Conservation (phyloP, 2,113 vertebrate species). For the Colius striatus region DNA sequence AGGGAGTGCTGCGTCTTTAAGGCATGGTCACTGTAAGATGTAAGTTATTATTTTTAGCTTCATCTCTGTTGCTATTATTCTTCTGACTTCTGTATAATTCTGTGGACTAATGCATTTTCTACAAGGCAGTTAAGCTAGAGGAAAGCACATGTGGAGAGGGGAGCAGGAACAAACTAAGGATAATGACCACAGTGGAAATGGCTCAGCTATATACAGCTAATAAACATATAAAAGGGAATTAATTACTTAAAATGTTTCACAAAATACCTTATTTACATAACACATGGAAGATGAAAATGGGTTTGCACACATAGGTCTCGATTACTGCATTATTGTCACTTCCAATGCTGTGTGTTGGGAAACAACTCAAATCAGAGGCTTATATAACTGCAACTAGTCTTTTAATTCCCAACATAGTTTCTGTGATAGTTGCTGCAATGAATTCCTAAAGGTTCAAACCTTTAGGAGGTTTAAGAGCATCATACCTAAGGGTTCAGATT, state of each 20-base stretch:
- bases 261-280: constrained; percentile 22
- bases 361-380: not conserved
- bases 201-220: not conserved
- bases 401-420: not conserved
- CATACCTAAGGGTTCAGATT: not conserved
- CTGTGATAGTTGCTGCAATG: not conserved
- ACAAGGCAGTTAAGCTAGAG: not conserved
- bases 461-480: not conserved
- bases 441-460: not conserved
- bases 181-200: not conserved
- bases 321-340: not conserved
- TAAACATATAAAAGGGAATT: not conserved
- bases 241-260: constrained; percentile 23
- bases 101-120: not conserved
- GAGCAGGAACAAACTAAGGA: not conserved
- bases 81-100: not conserved
- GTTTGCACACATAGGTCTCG: not conserved
- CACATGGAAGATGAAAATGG: not conserved
- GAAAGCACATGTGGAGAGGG: not conserved
- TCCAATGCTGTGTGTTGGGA: not conserved
- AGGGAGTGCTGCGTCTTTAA: not conserved
- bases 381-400: not conserved
- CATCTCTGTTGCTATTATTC: not conserved
- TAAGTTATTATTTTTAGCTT: not conserved
- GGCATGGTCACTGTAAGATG: not conserved